Base-by-base conservation (phyloP, 2,113 vertebrate species). In the Amazona guildingii region DNA sequence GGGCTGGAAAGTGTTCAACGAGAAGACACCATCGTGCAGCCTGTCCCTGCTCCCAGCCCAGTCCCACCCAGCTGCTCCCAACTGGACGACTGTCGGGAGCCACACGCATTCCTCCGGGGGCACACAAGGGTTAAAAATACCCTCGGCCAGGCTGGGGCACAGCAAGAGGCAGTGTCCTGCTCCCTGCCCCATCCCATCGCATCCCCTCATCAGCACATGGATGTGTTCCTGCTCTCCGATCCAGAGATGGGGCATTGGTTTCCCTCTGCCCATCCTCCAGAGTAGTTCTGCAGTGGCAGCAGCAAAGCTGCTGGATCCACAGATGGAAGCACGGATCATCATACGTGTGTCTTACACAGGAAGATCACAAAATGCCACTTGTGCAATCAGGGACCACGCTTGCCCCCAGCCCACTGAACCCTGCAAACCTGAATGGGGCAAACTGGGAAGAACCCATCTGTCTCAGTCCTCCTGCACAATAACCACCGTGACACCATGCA, bases 121-220 rank as follows among this genome's bases (percentile, higher is more conserved):
- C 97, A 97, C 85, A 87, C 13, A 96, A 95, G 90, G 96, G 97
- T 97, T 98, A 98, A 97, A 98, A 98, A 98, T 98, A 97, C 70
- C 95, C 96, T 44, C 6, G 16, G 97, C 90, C 89, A 62, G 94
- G 91, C 95, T 88, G 82, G 92, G 95, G 93, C 75, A 94, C 89
- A 69, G 89, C 96, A 97, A 98, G 91, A 83, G 97, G 96, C 90
- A 94, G 63, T 6, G 61, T 55, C n/a, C n/a, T n/a, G n/a, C 73
- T 86, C 88, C 64, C 73, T 51, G 57, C 57, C 88, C 61, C 80
- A 37, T 75, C 46, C 86, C 92, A 93, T 75, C 46, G 85, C 92
- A 93, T 64, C 78, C 37, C 55, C 78, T 82, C 62, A 14, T 3
- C 46, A 10, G 52, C 74, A 41, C 35, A 2, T 0, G 2, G 33